Evolutionary conservation across 2,113 vertebrate species (phyloP).

Genomic region (Pseudolaguvia tuberculata): DNA sequence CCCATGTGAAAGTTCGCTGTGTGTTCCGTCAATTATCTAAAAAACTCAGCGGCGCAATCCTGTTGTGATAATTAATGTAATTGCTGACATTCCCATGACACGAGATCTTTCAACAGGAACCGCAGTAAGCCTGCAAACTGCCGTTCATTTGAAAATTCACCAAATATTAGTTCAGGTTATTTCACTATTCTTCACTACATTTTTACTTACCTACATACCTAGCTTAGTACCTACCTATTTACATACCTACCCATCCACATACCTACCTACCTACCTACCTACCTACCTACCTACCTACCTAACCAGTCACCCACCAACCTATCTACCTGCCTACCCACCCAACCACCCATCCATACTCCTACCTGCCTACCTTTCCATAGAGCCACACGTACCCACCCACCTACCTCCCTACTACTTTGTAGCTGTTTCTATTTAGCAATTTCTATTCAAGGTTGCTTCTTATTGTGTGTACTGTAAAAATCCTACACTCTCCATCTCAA

Average conservation of each 20-base stretch:
- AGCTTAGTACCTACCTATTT: background rate
- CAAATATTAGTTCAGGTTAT: slow-evolving; percentile 38
- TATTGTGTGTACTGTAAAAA: too few relatives aligned
- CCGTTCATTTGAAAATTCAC: slow-evolving; percentile 38
- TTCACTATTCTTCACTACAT: background rate
- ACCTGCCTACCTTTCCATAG: too few relatives aligned
- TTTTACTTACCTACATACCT: background rate
- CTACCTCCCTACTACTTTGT: background rate
- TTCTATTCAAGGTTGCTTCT: too few relatives aligned
- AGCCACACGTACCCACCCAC: background rate
- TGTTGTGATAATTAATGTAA: slow-evolving; percentile 59
- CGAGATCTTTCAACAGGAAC: slow-evolving; percentile 43
- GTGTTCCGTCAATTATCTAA: slow-evolving; percentile 55
- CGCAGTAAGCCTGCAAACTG: slow-evolving; percentile 31
- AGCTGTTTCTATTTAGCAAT: too few relatives aligned
- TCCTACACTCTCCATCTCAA: too few relatives aligned
- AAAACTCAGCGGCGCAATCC: slow-evolving; percentile 42
- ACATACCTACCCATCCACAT: background rate
- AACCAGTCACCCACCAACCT: too few relatives aligned
- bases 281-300: background rate
- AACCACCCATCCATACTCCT: too few relatives aligned
- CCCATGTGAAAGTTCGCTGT: slow-evolving; percentile 55
- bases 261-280: background rate
- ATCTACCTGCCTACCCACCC: too few relatives aligned
- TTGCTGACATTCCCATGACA: slow-evolving; percentile 51